Evolutionary conservation across 2,797 vertebrate genomes (phyloP).

Genomic region (Epinephelus coioides): DNA sequence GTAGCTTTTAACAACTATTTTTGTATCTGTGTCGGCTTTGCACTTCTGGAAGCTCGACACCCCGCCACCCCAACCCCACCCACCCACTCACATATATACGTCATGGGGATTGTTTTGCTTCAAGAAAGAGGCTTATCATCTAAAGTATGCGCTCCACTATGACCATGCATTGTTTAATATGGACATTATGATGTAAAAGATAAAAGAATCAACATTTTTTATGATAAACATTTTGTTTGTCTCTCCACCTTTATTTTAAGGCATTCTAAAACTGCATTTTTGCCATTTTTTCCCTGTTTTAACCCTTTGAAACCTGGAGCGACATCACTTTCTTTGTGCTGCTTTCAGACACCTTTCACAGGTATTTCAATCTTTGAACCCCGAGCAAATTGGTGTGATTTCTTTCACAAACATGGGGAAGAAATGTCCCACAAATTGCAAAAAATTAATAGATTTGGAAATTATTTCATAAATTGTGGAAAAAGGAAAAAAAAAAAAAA

Average conservation of each 20-base stretch:
- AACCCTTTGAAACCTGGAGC: too few relatives aligned
- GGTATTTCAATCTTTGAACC: too few relatives aligned
- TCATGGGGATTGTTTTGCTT: background rate
- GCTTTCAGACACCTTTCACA: too few relatives aligned
- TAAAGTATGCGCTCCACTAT: background rate
- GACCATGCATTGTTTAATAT: background rate
- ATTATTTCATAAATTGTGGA: too few relatives aligned
- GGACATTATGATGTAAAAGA: background rate
- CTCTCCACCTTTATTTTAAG: background rate
- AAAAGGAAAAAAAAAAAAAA: too few relatives aligned
- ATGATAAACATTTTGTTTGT: background rate
- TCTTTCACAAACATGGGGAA: too few relatives aligned
- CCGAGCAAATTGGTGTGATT: too few relatives aligned
- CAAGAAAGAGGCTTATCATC: background rate
- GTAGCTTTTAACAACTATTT: slow-evolving; percentile 69
- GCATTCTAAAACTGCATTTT: background rate
- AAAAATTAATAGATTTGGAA: too few relatives aligned
- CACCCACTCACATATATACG: slow-evolving; percentile 1
- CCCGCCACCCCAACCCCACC: background rate
- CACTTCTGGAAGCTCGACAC: slow-evolving; percentile 39
- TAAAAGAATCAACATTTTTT: background rate
- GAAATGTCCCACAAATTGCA: too few relatives aligned
- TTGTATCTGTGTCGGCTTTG: slow-evolving; percentile 57
- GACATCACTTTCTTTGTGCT: too few relatives aligned
- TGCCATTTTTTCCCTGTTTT: background rate